Percentiles rank a stretch among this genome's conserved stretches.
Conservation (phyloP, 2,797 vertebrate species). For the Catamblyrhynchus diadema region DNA sequence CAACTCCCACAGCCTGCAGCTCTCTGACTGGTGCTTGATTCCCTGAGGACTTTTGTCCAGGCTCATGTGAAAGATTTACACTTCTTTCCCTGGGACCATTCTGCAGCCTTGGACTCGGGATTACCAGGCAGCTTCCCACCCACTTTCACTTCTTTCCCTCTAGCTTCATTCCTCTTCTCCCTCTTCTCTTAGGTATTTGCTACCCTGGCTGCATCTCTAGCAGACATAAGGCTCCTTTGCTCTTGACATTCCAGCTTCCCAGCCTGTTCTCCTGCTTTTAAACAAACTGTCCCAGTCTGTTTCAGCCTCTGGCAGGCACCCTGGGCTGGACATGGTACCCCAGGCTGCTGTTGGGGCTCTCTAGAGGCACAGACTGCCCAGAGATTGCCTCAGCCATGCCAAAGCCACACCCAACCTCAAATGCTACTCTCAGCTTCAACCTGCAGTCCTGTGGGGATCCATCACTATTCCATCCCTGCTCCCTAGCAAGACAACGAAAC, state of each 20-base stretch:
- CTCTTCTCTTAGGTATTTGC: not conserved
- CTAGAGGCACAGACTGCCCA: not conserved
- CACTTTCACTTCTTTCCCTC: not conserved
- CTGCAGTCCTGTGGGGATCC: not conserved
- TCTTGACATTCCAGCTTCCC: not conserved
- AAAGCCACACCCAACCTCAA: not conserved
- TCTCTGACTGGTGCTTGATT: not conserved
- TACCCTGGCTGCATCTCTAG: not conserved
- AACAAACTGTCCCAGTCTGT: not conserved
- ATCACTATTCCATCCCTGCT: not conserved
- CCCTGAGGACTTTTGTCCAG: not conserved
- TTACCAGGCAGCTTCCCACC: not conserved
- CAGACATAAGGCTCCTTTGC: not conserved
- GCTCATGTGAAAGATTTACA: not conserved
- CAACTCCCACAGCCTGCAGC: not conserved
- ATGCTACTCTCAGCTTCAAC: not conserved
- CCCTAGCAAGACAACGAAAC: not conserved
- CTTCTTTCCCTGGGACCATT: not conserved
- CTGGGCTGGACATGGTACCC: not conserved
- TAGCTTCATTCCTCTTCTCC: not conserved
- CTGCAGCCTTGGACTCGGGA: not conserved
- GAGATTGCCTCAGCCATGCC: not conserved
- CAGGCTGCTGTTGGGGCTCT: not conserved
- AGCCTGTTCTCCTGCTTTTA: not conserved
- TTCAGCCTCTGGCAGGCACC: not conserved